A percentile compares a stretch with the other conserved stretches of the same genome.
phyloP scores from a whole-genome alignment of 1,140 invertebrate species.

The Chionoecetes opilio region DNA sequence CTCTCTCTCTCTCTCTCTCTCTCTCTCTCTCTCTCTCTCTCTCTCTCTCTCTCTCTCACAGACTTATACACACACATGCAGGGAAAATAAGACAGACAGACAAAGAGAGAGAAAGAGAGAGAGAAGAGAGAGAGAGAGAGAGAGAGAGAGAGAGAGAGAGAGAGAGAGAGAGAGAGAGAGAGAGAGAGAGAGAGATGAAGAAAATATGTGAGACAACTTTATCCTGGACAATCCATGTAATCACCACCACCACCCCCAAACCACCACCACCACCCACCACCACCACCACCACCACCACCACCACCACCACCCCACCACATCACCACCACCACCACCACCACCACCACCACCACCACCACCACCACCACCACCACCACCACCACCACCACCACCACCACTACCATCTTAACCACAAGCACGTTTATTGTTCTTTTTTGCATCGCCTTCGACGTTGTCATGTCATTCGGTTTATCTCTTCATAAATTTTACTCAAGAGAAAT shows the following conservation, averaged over 20 bases:
- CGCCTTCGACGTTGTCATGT: not conserved
- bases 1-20: no score
- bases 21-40: not conserved
- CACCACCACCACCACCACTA: not conserved
- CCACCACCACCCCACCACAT: not conserved
- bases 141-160: constrained; percentile 31
- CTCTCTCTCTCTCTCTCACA: not conserved
- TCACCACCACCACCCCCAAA: not conserved
- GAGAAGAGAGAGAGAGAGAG: not conserved
- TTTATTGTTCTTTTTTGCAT: not conserved
- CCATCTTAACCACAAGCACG: not conserved
- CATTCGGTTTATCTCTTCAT: no score
- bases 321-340: not conserved
- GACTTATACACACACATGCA: no score
- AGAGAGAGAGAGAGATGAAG: not conserved
- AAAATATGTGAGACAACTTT: not conserved
- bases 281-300: not conserved
- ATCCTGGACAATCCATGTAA: not conserved
- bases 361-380: constrained; percentile 12
- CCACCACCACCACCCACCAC: not conserved
- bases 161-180: not conserved
- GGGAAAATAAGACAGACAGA: no score
- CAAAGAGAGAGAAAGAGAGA: no score
- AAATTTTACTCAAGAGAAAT: no score
- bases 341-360: not conserved